Conservation (phyloP, 2,113 vertebrate genomes). For the Strigops habroptila region DNA sequence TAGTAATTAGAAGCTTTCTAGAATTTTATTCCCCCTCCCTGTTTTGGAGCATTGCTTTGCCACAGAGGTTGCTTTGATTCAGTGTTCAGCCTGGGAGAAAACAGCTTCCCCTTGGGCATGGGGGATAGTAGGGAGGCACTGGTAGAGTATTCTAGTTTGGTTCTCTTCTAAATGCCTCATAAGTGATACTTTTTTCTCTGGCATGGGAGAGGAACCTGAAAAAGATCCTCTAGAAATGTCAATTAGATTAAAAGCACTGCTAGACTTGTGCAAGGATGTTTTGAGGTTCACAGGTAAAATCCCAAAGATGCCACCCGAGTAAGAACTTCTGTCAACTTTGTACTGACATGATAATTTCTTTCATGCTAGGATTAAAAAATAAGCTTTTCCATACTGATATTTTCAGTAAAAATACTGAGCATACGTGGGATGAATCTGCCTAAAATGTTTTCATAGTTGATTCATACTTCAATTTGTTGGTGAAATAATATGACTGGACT, state of each 20-base stretch:
- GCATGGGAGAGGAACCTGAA: neutral
- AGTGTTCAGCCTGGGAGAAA: neutral
- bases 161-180: neutral
- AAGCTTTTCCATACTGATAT: neutral
- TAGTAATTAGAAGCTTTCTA: neutral
- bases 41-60: neutral
- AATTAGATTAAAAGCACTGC: neutral
- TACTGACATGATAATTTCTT: neutral
- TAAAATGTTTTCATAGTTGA: neutral
- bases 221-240: neutral
- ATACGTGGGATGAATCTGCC: neutral
- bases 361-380: neutral
- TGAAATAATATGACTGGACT: neutral
- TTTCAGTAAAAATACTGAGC: neutral
- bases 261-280: neutral
- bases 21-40: neutral
- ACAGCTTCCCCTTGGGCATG: neutral
- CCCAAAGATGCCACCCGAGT: neutral
- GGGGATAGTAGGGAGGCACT: neutral
- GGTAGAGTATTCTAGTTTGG: neutral
- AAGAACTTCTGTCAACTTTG: neutral
- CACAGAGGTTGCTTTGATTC: neutral
- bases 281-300: neutral
- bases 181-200: neutral
- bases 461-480: neutral